phyloP scores from a whole-genome alignment of 2,888 invertebrate species.

The Epistrophe eligans region DNA sequence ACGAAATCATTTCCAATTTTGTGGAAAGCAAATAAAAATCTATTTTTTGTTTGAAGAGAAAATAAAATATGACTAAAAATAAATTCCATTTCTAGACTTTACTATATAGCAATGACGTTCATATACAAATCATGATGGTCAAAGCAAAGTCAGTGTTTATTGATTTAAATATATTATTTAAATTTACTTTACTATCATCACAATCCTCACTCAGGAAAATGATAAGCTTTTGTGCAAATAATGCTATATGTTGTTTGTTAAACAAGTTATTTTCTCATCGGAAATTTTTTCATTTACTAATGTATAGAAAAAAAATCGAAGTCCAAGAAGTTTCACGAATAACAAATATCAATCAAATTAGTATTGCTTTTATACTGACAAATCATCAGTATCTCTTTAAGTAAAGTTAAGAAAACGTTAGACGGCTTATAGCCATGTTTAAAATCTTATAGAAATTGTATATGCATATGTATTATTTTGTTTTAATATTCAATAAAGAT shows the following conservation, averaged over 20 bases:
- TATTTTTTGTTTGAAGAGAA: slow-evolving; percentile 11
- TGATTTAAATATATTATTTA: background rate
- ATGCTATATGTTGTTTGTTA: background rate
- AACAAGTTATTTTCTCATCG: background rate
- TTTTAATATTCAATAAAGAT: too few species aligned
- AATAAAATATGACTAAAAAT: slow-evolving; percentile 26
- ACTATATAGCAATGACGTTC: background rate
- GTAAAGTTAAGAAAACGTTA: too few species aligned
- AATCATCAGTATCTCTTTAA: too few species aligned
- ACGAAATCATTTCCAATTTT: slow-evolving; percentile 39
- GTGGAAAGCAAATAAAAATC: slow-evolving; percentile 11
- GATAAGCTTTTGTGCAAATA: background rate
- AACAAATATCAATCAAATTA: too few species aligned
- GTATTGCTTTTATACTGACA: too few species aligned
- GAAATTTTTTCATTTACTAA: background rate
- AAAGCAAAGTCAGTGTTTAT: background rate
- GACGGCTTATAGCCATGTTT: too few species aligned
- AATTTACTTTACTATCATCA: background rate
- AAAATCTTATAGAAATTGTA: too few species aligned
- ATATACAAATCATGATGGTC: background rate
- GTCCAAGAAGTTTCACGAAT: too few species aligned
- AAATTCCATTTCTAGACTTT: background rate
- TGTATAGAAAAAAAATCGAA: background rate
- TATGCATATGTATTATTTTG: too few species aligned
- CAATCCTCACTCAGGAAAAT: too few species aligned